Evolutionary conservation across 2,113 vertebrate genomes (phyloP), one percentile per base, ranked within the genome.

Genomic region (Nerophis lumbriciformis): DNA sequence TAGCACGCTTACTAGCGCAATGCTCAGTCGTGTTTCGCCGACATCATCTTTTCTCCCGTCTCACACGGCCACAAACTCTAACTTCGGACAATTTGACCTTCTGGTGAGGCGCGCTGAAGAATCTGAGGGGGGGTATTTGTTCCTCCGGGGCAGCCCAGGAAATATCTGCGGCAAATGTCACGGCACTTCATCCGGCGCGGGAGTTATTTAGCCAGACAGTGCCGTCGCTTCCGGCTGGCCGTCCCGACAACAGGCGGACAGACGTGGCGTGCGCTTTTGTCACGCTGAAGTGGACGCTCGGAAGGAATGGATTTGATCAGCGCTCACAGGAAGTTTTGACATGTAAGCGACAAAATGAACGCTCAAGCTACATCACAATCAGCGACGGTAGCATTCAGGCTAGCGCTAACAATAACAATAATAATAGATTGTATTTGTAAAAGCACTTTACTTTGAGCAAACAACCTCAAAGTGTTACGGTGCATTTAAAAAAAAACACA

Each of bases 121-220:
- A 35, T 48, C 21, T 45, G 10, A 45, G 42, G 12, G 58, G 28
- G 45, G 45, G 35, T 48, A 42, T 13, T n/a, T 16, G n/a, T 16
- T 19, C 55, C 55, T 54, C 19, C 54, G 8, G 19, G 45, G 58
- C 57, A 47, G 8, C 42, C 13, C 6, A 38, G 37, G 37, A 10
- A n/a, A 16, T 9, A 56, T 38, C 15, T 42, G 13, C 13, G 4
- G 58, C 45, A 60, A 60, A 60, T 48, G 47, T 48, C 45, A 48
- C 47, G 58, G 21, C 58, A 48, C 45, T 48, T 48, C 58, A 60
- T 36, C 45, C 6, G 15, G 55, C 38, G 6, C 3, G 6, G 10
- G 10, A 44, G 55, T 57, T 57, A 57, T 57, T 44, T 44, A 12
- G 55, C 55, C 16, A 57, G 55, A 57, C 55, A 6, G 10, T 12